Conservation (phyloP, 2,888 invertebrate species). For the Synanthedon formicaeformis region DNA sequence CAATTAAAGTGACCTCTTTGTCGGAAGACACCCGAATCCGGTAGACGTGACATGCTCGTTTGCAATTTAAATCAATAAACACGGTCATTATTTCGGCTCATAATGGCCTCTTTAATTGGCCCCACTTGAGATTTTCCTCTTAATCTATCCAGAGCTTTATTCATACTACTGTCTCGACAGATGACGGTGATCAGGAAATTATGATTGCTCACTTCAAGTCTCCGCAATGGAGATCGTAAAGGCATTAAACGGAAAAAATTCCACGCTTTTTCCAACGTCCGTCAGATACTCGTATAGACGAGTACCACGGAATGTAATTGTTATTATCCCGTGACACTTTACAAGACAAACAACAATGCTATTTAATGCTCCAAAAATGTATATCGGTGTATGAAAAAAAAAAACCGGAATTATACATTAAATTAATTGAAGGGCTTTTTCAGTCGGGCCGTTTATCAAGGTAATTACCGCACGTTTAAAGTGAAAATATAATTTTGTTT, state of each 20-base stretch:
- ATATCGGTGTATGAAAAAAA: conserved; percentile 16
- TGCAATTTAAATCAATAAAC: conserved; percentile 50
- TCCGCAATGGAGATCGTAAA: neutral
- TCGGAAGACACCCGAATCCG: conserved; percentile 17
- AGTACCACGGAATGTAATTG: conserved; percentile 21
- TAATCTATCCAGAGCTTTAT: neutral
- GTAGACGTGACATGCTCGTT: conserved; percentile 30
- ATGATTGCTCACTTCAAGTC: neutral
- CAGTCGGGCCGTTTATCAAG: conserved; percentile 40
- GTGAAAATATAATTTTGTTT: conserved; percentile 51
- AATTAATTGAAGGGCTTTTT: conserved; percentile 54
- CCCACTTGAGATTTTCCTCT: conserved; percentile 17
- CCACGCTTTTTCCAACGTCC: neutral
- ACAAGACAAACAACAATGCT: conserved; percentile 35
- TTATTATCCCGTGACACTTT: conserved; percentile 27
- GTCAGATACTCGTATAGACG: conserved; percentile 6
- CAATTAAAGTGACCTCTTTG: conserved; percentile 27
- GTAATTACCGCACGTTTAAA: conserved; percentile 50
- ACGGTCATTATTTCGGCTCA: conserved; percentile 34
- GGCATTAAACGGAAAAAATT: neutral
- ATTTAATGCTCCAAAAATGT: conserved; percentile 14
- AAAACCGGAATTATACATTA: conserved; percentile 41
- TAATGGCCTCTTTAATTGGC: conserved; percentile 35
- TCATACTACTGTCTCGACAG: neutral
- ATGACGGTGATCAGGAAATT: neutral